Conservation (phyloP, 37 sponge, comb jelly and placozoan species). For the Geodia barretti region DNA sequence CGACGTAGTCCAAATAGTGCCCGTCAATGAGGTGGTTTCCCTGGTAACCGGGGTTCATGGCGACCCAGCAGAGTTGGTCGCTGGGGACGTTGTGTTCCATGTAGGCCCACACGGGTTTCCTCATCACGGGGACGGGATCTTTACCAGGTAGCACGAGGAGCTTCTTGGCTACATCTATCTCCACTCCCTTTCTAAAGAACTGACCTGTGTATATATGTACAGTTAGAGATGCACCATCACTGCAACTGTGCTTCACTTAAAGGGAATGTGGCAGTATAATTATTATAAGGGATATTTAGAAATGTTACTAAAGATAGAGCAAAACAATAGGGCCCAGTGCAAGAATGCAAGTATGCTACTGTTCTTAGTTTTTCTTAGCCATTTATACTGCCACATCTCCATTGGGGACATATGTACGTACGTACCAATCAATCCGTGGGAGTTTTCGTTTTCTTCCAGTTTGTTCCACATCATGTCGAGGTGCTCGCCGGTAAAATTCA, state of each 20-base stretch:
- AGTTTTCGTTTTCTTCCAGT: neutral
- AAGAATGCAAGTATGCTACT: too few species aligned
- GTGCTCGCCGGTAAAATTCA: neutral
- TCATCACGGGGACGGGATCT: neutral
- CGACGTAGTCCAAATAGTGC: constrained; percentile 19
- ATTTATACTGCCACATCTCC: too few species aligned
- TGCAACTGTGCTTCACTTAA: too few species aligned
- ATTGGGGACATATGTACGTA: too few species aligned
- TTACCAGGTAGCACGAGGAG: constrained; percentile 1
- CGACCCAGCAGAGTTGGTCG: constrained; percentile 28
- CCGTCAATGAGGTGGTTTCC: constrained; percentile 30
- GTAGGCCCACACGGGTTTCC: constrained; percentile 22
- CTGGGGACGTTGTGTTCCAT: constrained; percentile 1
- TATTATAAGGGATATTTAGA: too few species aligned
- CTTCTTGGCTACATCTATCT: neutral
- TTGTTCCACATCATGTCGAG: constrained; percentile 7
- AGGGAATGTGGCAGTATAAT: too few species aligned
- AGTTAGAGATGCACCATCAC: too few species aligned
- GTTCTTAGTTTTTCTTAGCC: too few species aligned
- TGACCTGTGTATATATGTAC: too few species aligned
- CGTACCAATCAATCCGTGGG: constrained; percentile 2
- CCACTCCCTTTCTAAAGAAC: constrained; percentile 33
- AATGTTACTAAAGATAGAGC: too few species aligned
- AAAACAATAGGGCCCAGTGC: too few species aligned
- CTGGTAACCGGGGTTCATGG: constrained; percentile 34